phyloP scores from a whole-genome alignment of 1,140 invertebrate genomes.

The Monomorium pharaonis region DNA sequence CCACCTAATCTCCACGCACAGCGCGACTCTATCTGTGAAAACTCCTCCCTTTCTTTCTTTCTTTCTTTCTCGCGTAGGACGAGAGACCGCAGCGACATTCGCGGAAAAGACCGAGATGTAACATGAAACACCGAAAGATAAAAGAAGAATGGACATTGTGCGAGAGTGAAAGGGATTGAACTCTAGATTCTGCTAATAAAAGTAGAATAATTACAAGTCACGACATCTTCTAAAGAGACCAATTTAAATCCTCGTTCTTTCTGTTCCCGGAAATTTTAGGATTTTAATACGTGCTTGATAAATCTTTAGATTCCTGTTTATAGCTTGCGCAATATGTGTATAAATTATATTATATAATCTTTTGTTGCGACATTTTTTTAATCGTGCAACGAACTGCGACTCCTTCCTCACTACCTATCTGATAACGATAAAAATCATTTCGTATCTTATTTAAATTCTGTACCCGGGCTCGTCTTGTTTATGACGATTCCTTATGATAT shows the following conservation, averaged over 20 bases:
- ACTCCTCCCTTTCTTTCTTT: too few species aligned
- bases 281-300: neutral
- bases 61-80: constrained; percentile 5
- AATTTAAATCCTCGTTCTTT: neutral
- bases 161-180: neutral
- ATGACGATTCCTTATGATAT: too few species aligned
- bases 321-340: neutral
- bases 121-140: neutral
- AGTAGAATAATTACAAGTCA: neutral
- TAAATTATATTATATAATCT: neutral
- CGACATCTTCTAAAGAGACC: neutral
- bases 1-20: constrained; percentile 61
- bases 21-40: constrained; percentile 50
- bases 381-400: neutral
- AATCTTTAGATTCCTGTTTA: neutral
- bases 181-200: neutral
- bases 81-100: neutral
- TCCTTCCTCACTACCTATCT: neutral
- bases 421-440: neutral
- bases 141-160: neutral
- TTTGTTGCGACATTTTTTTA: neutral
- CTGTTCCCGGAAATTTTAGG: too few species aligned
- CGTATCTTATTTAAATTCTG: neutral
- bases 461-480: neutral
- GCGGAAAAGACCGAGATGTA: neutral